Conservation (phyloP, 2,113 vertebrate genomes). For the Crotophaga sulcirostris region DNA sequence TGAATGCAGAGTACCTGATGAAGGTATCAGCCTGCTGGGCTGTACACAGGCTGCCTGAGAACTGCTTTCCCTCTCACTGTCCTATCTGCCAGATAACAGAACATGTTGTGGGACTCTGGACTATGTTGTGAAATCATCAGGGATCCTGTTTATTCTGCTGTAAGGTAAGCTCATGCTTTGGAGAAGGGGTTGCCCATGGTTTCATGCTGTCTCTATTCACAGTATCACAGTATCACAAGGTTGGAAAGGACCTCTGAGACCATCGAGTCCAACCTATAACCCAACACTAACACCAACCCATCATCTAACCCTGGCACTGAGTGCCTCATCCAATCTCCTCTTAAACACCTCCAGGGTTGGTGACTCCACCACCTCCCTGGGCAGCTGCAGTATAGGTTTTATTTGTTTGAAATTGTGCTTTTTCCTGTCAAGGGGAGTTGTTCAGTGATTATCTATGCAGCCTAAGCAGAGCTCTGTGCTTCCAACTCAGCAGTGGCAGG, state of each 20-base stretch:
- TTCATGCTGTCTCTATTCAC: background rate
- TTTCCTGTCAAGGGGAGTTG: background rate
- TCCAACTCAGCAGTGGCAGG: background rate
- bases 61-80: background rate
- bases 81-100: background rate
- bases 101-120: background rate
- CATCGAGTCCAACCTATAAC: no score
- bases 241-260: no score
- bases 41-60: background rate
- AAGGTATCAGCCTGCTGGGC: background rate
- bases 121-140: background rate
- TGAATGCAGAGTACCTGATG: background rate
- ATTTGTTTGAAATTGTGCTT: background rate
- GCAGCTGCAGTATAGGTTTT: background rate
- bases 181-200: background rate
- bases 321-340: no score
- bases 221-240: no score
- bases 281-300: no score
- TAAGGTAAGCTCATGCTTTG: background rate
- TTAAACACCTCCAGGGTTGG: no score
- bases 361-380: no score
- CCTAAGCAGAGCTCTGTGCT: background rate
- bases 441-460: background rate
- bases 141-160: background rate
- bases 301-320: no score